Evolutionary conservation across 2,888 invertebrate species (phyloP), one percentile per base, ranked within the genome.

Genomic region (Lagria hirta): DNA sequence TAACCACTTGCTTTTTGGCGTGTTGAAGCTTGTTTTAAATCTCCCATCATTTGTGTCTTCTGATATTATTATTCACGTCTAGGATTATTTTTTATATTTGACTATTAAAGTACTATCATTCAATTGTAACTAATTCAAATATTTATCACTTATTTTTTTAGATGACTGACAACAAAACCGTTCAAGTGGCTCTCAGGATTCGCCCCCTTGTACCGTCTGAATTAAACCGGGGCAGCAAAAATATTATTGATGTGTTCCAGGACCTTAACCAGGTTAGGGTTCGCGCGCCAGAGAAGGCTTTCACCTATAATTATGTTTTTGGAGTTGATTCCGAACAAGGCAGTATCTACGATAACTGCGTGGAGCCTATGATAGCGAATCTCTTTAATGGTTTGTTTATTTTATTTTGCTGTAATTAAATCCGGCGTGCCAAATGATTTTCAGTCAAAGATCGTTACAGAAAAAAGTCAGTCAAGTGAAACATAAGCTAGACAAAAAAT

Each of bases 271-370:
- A 91, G 69, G 80, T 91, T 1, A 75, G 82, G 35, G 78, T 92
- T 1, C 76, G 79, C 33, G 74, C 77, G 5, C 69, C 73, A 1
- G 83, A 84, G 29, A 80, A 86, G 49, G 77, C 83, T 0, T 94
- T 90, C 55, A 88, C 89, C 0, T 93, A 82, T 61, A 92, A 92
- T 68, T 80, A 83, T 75, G 89, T 89, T 0, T 92, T 89, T 60
- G 76, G 81, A 15, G 77, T 81, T 32, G 77, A 77, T 8, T 76
- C 82, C 2, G 75, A 74, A 0, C 92, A 93, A 57, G 76, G 79
- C 28, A 73, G 80, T 20, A 81, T 93, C 26, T 93, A 91, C 66
- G 76, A 82, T 16, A 76, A 74, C 6, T 81, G 88, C 5, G 85
- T 92, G 0, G 77, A 81, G 54, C 75, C 78, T 7, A 79, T 92